Conservation (phyloP, 2,113 vertebrate species). For the Rutilus rutilus region DNA sequence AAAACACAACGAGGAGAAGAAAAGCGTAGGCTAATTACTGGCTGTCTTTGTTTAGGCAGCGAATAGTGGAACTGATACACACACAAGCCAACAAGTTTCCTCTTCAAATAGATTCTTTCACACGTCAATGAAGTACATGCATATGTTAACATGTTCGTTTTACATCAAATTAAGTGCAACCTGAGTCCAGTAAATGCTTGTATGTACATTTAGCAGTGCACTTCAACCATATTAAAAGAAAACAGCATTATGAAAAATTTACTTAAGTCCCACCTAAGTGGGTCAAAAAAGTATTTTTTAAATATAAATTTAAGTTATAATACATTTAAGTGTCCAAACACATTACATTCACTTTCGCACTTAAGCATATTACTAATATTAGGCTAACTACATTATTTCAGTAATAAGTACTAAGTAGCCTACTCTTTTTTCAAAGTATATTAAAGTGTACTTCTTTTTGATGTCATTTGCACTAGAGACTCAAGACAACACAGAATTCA, state of each 20-base stretch:
- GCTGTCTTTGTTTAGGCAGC: background rate
- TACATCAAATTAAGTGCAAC: background rate
- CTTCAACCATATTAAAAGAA: too few species aligned
- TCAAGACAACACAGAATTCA: background rate
- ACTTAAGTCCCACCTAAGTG: too few species aligned
- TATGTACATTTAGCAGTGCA: too few species aligned
- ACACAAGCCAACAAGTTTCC: background rate
- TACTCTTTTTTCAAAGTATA: too few species aligned
- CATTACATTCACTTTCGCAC: background rate
- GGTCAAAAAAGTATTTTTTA: too few species aligned
- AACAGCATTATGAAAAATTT: too few species aligned
- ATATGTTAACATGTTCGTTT: background rate
- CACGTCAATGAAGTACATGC: background rate
- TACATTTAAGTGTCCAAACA: background rate
- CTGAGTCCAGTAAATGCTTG: too few species aligned
- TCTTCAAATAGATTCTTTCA: background rate
- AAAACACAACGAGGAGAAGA: conserved; percentile 8
- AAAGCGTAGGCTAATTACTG: background rate
- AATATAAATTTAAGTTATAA: too few species aligned
- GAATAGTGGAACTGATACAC: conserved; percentile 30
- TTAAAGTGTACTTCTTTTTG: too few species aligned
- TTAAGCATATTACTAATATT: too few species aligned
- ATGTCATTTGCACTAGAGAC: background rate
- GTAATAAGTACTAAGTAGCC: too few species aligned
- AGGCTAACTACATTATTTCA: background rate